Conservation (phyloP, 2,888 invertebrate species). For the Plagiodera versicolora region DNA sequence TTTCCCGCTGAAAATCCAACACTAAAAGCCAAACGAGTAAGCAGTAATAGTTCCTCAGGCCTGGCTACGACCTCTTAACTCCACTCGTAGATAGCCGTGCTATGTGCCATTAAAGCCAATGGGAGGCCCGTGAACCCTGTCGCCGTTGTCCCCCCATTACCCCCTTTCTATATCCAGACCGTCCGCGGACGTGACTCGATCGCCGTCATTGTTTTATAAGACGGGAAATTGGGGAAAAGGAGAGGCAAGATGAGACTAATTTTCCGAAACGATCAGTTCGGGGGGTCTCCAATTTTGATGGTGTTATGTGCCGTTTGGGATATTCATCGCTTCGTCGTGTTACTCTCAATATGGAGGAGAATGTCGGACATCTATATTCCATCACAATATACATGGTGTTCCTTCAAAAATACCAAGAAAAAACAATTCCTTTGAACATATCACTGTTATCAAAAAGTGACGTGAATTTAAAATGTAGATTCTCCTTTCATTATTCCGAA, state of each 20-base stretch:
- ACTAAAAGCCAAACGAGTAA: slow-evolving; percentile 25
- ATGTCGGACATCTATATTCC: not conserved
- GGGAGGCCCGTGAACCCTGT: slow-evolving; percentile 37
- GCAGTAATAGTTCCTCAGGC: slow-evolving; percentile 46
- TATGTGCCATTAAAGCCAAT: slow-evolving; percentile 48
- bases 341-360: not conserved
- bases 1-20: slow-evolving; percentile 10
- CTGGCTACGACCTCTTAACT: slow-evolving; percentile 48
- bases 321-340: not conserved
- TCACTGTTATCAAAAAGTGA: too few relatives aligned
- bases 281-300: not conserved
- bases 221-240: slow-evolving; percentile 18
- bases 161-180: slow-evolving; percentile 23
- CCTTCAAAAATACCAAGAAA: too few relatives aligned
- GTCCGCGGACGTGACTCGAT: slow-evolving; percentile 45
- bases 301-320: not conserved
- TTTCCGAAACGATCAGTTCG: not conserved
- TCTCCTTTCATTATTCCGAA: too few relatives aligned
- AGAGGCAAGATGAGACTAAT: slow-evolving; percentile 3
- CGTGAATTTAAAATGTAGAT: too few relatives aligned
- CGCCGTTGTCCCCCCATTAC: slow-evolving; percentile 21
- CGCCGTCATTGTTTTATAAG: slow-evolving; percentile 48
- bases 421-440: too few relatives aligned
- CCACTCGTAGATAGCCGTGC: slow-evolving; percentile 46
- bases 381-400: too few relatives aligned